These are phyloP conservation scores for Capra hircus DNA, from an alignment of 2,113 vertebrate genomes.

Conservation along the genomic window DNA sequence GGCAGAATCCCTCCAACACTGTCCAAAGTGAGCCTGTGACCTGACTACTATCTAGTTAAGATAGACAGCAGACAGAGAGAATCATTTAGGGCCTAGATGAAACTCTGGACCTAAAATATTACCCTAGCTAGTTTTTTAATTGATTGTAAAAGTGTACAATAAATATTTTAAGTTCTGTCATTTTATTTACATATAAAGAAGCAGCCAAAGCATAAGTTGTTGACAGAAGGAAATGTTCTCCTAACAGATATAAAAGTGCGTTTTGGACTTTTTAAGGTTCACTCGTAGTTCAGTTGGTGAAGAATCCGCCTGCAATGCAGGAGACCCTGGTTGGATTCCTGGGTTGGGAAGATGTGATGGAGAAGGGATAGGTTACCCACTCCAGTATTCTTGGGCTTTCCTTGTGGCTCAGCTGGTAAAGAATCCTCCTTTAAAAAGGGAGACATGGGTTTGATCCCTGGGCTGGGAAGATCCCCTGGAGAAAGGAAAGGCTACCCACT, in stretches of 20 bases:
- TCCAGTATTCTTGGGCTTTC: background rate
- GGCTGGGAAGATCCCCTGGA: background rate
- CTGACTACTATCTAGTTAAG: background rate
- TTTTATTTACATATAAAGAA: background rate
- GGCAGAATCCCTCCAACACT: background rate
- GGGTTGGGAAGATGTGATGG: background rate
- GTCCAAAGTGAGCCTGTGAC: background rate
- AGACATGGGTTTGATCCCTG: background rate
- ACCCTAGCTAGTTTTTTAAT: background rate
- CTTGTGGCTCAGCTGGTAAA: background rate
- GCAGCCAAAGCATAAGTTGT: background rate
- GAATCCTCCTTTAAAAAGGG: background rate
- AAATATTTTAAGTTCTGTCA: background rate
- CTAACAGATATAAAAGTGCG: slow-evolving; percentile 35
- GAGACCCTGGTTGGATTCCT: background rate
- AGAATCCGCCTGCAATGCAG: background rate
- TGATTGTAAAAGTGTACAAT: background rate
- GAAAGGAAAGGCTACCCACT: background rate
- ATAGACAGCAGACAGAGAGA: background rate
- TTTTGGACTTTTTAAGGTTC: slow-evolving; percentile 25
- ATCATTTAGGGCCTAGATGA: background rate
- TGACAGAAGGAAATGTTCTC: background rate
- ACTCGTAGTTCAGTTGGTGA: background rate
- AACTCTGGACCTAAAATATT: background rate
- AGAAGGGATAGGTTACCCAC: background rate